Conservation (phyloP, 2,113 vertebrate genomes). For the Ploceus nigricollis region DNA sequence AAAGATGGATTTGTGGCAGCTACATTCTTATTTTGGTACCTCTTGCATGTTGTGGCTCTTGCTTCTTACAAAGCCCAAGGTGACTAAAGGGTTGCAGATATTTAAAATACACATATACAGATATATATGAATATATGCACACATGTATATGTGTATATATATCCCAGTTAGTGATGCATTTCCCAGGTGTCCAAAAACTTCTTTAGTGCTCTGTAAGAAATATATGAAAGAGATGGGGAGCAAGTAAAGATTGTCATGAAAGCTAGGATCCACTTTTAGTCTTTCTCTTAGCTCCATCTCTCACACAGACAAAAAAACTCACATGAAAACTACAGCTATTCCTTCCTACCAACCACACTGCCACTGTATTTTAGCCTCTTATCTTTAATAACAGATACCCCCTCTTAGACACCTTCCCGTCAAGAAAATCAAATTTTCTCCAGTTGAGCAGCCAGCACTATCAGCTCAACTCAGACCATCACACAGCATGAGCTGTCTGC, state of each 20-base stretch:
- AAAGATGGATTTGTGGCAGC: neutral
- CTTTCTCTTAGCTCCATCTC: neutral
- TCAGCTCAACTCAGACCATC: conserved; percentile 1
- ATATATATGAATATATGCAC: too few relatives aligned
- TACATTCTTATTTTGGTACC: neutral
- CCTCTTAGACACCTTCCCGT: neutral
- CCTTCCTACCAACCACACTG: neutral
- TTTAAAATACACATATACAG: neutral
- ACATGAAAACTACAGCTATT: neutral
- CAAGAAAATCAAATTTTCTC: neutral
- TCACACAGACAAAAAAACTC: neutral
- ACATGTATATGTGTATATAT: accelerated
- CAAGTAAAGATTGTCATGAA: neutral
- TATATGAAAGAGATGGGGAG: neutral
- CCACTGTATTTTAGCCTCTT: neutral
- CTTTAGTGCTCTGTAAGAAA: neutral
- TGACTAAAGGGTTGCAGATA: neutral
- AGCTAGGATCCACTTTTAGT: neutral
- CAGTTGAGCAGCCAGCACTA: neutral
- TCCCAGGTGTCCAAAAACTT: neutral
- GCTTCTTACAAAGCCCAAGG: neutral
- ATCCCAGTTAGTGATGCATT: neutral
- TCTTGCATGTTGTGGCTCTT: neutral
- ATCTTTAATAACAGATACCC: conserved; percentile 13
- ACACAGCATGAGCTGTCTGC: neutral